Evolutionary conservation across 2,113 vertebrate genomes (phyloP).

Genomic region (Butorides virescens): DNA sequence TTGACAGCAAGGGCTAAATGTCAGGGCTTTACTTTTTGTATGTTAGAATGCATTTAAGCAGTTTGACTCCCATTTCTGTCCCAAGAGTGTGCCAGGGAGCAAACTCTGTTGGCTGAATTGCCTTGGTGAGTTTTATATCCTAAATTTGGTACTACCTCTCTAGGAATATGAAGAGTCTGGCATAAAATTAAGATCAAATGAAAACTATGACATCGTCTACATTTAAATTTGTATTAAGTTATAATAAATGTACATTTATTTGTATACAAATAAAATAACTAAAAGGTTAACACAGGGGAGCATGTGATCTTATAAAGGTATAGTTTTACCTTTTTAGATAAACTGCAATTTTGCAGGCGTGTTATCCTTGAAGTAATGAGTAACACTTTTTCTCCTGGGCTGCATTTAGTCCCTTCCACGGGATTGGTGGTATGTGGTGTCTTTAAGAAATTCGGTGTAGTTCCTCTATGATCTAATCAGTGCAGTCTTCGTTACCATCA

Average conservation of each 20-base stretch:
- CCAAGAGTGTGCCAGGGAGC: neutral
- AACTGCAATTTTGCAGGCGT: neutral
- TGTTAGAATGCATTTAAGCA: neutral
- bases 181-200: neutral
- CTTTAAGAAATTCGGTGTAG: neutral
- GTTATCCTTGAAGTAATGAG: neutral
- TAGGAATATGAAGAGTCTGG: neutral
- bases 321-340: neutral
- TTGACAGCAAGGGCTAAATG: neutral
- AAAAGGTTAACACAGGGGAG: neutral
- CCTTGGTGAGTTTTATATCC: neutral
- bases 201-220: neutral
- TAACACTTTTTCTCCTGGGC: neutral
- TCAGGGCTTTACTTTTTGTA: neutral
- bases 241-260: too few relatives aligned
- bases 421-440: neutral
- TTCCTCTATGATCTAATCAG: neutral
- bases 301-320: neutral
- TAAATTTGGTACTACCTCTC: neutral
- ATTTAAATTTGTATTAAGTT: neutral
- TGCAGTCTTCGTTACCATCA: neutral
- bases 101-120: neutral
- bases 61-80: neutral
- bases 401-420: neutral
- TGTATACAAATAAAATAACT: neutral